These are phyloP conservation scores for Cyclura pinguis DNA, from an alignment of 2,797 vertebrate species.

Conservation along the genomic window DNA sequence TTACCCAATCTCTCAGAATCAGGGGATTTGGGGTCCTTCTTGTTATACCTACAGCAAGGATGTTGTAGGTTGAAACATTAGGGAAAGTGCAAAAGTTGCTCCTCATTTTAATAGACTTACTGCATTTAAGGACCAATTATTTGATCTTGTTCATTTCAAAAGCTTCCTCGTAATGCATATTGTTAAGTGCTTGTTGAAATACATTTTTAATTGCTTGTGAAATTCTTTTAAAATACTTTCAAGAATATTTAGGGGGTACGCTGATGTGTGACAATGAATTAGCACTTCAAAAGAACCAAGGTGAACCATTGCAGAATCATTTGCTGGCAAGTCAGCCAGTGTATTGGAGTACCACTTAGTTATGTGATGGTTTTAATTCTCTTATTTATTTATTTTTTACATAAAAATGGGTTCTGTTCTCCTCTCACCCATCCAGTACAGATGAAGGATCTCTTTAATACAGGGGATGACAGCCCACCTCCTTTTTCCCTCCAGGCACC, in stretches of 20 bases:
- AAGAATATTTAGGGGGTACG: background rate
- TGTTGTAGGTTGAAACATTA: background rate
- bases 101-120: background rate
- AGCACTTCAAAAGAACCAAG: background rate
- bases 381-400: background rate
- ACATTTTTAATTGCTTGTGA: conserved; percentile 13
- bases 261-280: background rate
- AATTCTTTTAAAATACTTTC: conserved; percentile 5
- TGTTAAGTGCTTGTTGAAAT: background rate
- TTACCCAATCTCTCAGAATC: background rate
- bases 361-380: background rate
- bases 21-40: background rate
- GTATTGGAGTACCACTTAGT: background rate
- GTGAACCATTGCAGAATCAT: background rate
- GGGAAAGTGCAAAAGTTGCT: background rate
- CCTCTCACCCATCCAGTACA: no score
- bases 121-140: background rate
- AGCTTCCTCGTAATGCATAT: background rate
- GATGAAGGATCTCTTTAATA: background rate
- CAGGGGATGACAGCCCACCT: background rate
- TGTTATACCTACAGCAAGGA: background rate
- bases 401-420: background rate
- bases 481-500: background rate
- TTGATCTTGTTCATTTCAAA: background rate
- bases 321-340: background rate